These are phyloP conservation scores for Scartelaos histophorus DNA, from an alignment of 2,113 vertebrate species.

Conservation along the genomic window DNA sequence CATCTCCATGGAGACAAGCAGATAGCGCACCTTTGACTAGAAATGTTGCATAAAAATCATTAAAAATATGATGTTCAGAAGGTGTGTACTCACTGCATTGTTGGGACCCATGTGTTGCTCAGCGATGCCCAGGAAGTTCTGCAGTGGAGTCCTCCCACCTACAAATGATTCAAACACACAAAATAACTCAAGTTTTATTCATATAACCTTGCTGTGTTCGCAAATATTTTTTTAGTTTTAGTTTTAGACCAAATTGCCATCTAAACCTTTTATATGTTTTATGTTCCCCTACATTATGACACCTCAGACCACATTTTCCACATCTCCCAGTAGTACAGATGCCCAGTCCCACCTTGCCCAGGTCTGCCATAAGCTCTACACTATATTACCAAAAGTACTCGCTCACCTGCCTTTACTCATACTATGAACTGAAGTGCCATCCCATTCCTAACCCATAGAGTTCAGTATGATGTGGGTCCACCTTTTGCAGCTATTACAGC, in stretches of 20 bases:
- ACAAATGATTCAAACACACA: constrained; percentile 33
- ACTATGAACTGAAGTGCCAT: no score
- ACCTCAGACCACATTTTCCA: no score
- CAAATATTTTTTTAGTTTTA: no score
- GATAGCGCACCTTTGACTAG: neutral
- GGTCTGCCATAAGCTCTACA: no score
- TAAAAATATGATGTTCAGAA: neutral
- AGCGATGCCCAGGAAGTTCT: constrained; percentile 96
- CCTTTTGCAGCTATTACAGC: no score
- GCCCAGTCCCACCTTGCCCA: no score
- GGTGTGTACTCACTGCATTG: constrained; percentile 83
- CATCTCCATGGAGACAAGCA: no score
- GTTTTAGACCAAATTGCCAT: neutral
- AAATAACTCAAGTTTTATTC: neutral
- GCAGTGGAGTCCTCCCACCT: constrained; percentile 94
- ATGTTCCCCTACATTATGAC: neutral
- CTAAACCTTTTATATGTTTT: neutral
- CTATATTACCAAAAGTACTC: no score
- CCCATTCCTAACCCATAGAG: no score
- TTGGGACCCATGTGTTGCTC: constrained; percentile 95
- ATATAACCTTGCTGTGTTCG: neutral
- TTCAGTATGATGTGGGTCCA: no score
- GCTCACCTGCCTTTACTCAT: no score
- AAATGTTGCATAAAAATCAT: neutral
- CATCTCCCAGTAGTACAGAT: no score